phyloP scores from a whole-genome alignment of 2,888 invertebrate genomes.

The Corythucha ciliata region DNA sequence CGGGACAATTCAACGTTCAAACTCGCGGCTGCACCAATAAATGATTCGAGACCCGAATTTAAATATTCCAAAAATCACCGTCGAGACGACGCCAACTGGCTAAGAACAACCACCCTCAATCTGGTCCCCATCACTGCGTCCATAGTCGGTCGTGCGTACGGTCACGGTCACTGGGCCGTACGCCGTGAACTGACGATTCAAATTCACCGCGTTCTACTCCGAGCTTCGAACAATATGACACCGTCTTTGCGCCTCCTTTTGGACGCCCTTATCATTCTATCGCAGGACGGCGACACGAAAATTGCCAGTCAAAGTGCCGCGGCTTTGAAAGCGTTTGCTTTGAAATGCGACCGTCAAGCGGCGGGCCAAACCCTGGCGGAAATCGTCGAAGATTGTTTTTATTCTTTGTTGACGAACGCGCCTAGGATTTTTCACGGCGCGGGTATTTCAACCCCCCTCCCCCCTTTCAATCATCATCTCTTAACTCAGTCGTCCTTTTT shows the following conservation, averaged over 20 bases:
- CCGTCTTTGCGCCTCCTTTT: conserved; percentile 47
- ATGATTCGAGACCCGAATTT: background rate
- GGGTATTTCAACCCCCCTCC: background rate
- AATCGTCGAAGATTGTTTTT: conserved; percentile 52
- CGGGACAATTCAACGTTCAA: too few species aligned
- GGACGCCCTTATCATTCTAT: conserved; percentile 57
- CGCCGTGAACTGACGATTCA: too few species aligned
- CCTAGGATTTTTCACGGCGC: conserved; percentile 53
- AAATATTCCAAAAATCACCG: too few species aligned
- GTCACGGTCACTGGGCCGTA: too few species aligned
- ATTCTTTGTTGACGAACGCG: conserved; percentile 49
- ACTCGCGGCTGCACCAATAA: conserved; percentile 3
- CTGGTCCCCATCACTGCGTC: too few species aligned
- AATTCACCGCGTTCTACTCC: too few species aligned
- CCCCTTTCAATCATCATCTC: background rate
- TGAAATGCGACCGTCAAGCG: conserved; percentile 41
- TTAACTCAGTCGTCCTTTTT: conserved; percentile 13
- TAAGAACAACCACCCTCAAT: too few species aligned
- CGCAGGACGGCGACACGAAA: conserved; percentile 53
- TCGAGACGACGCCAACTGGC: too few species aligned
- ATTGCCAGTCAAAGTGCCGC: conserved; percentile 44
- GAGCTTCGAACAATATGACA: conserved; percentile 41
- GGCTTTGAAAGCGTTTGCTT: conserved; percentile 42
- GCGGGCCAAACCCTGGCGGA: conserved; percentile 45
- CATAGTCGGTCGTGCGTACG: too few species aligned